A percentile compares a stretch with the other conserved stretches of the same genome.
Conservation (phyloP, 1,140 invertebrate species). For the Pantala flavescens region DNA sequence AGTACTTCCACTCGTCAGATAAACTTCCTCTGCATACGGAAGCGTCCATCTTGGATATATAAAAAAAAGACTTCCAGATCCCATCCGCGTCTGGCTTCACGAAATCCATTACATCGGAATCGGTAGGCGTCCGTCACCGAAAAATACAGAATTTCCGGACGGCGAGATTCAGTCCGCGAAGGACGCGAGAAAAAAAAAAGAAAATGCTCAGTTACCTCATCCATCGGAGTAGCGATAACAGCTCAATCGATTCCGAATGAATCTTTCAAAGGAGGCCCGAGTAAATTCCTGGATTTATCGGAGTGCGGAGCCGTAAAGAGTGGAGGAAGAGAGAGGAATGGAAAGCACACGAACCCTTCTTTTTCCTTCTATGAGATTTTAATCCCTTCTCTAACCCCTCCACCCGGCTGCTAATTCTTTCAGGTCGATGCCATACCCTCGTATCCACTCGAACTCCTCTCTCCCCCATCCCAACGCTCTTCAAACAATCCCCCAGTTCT, state of each 20-base stretch:
- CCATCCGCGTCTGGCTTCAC: no score
- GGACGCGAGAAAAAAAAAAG: no score
- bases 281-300: slow-evolving; percentile 2
- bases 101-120: no score
- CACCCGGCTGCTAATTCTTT: not conserved
- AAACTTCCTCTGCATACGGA: no score
- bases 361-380: not conserved
- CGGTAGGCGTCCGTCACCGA: no score
- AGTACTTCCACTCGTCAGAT: no score
- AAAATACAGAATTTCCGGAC: no score
- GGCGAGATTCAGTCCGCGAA: no score
- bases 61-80: no score
- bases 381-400: not conserved
- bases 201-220: no score
- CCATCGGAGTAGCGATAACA: no score
- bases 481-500: not conserved
- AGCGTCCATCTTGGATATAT: no score
- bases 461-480: not conserved
- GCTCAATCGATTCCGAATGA: not conserved
- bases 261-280: not conserved
- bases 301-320: not conserved
- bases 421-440: not conserved
- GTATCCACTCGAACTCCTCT: not conserved
- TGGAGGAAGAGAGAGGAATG: not conserved
- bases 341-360: not conserved